Evolutionary conservation across 2,797 vertebrate species (phyloP).

Genomic region (Aphelocoma californica): DNA sequence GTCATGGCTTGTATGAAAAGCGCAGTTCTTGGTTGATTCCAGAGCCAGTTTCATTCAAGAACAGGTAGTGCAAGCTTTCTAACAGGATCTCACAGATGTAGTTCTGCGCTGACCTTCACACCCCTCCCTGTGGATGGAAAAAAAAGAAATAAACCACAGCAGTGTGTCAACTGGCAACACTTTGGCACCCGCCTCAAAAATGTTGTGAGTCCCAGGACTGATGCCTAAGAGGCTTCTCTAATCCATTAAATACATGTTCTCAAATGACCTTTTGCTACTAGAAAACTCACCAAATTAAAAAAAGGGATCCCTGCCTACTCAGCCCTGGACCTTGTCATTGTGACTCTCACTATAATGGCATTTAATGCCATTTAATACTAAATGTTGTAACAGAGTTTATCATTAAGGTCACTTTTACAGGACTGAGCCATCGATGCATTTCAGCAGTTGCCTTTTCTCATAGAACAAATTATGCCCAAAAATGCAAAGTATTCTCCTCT

Average conservation of each 20-base stretch:
- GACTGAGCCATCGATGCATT: background rate
- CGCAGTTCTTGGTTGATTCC: background rate
- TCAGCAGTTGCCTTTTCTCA: slow-evolving; percentile 15
- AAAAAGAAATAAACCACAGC: slow-evolving; percentile 4
- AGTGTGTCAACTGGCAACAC: background rate
- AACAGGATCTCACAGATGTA: background rate
- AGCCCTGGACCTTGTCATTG: background rate
- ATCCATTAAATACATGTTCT: slow-evolving; percentile 7
- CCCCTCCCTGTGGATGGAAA: background rate
- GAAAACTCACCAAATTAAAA: background rate
- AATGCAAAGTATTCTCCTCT: slow-evolving; percentile 34
- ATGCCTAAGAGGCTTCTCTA: background rate
- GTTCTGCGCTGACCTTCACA: background rate
- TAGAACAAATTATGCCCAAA: slow-evolving; percentile 31
- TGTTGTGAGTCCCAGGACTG: background rate
- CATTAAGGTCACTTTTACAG: background rate
- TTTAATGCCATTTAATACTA: slow-evolving; percentile 1
- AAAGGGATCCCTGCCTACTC: background rate
- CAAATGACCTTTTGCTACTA: slow-evolving; percentile 7
- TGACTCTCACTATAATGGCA: background rate
- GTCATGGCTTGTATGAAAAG: background rate
- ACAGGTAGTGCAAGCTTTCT: background rate
- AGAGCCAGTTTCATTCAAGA: background rate
- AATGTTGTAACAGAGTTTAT: background rate
- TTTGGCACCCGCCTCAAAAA: background rate